Percentiles rank a stretch among this genome's conserved stretches.
Evolutionary conservation across 92 coral and sea anemone genomes (phyloP).

Genomic region (Zoanthus sociatus): DNA sequence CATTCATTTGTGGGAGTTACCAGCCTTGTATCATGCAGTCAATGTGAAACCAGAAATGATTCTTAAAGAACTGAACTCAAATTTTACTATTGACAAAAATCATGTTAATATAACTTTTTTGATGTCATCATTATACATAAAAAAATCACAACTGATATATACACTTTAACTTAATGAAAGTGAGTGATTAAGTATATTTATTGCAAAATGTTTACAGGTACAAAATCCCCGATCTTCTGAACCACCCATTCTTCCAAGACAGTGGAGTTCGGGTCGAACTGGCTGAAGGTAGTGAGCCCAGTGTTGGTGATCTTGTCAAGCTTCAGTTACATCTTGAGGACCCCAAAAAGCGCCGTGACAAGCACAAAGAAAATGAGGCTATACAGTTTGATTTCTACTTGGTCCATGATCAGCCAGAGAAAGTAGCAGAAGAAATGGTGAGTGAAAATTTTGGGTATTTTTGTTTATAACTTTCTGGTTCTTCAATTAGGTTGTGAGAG

Average conservation of each 20-base stretch:
- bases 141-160: too few species aligned
- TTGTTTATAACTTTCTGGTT: slow-evolving; percentile 37
- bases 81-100: too few species aligned
- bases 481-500: slow-evolving; percentile 5
- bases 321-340: slow-evolving; percentile 87
- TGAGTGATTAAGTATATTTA: background rate
- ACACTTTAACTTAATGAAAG: too few species aligned
- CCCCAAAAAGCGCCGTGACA: slow-evolving; percentile 93
- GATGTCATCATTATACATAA: too few species aligned
- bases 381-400: slow-evolving; percentile 97
- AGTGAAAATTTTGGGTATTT: slow-evolving; percentile 35
- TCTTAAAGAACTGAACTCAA: too few species aligned
- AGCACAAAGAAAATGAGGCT: slow-evolving; percentile 97
- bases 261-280: slow-evolving; percentile 91
- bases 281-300: slow-evolving; percentile 67
- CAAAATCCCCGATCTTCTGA: slow-evolving; percentile 83
- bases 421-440: slow-evolving; percentile 96
- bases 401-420: slow-evolving; percentile 90
- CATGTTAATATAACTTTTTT: too few species aligned
- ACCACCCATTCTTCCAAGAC: slow-evolving; percentile 96
- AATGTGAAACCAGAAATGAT: too few species aligned
- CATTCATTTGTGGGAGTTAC: too few species aligned
- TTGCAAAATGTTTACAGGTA: slow-evolving; percentile 63
- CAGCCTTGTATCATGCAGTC: too few species aligned
- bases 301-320: slow-evolving; percentile 77